Conservation (phyloP, 2,888 invertebrate genomes). For the Apamea monoglypha region DNA sequence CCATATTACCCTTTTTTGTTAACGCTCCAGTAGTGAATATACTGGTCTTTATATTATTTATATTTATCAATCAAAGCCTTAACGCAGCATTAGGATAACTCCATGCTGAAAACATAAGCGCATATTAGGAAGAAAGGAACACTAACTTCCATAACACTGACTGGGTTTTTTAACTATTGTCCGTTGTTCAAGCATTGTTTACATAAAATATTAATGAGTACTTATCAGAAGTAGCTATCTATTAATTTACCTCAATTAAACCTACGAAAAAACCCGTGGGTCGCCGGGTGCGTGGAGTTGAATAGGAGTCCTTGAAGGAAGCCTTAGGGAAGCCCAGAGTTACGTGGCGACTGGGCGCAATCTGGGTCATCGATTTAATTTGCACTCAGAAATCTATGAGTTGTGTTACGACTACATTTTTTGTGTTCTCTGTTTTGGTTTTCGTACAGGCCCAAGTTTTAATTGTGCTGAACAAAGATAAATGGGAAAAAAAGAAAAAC, state of each 20-base stretch:
- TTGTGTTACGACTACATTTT: conserved; percentile 40
- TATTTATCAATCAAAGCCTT: not conserved
- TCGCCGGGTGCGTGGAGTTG: conserved; percentile 24
- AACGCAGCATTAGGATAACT: not conserved
- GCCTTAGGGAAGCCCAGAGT: conserved; percentile 85
- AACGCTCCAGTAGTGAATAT: not conserved
- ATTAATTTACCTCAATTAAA: conserved; percentile 50
- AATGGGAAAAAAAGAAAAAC: not conserved
- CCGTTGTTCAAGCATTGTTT: conserved; percentile 8
- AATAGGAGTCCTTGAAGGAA: conserved; percentile 82
- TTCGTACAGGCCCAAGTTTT: not conserved
- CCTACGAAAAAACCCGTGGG: conserved; percentile 51
- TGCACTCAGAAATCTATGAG: conserved; percentile 73
- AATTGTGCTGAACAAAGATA: not conserved
- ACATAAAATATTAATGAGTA: conserved; percentile 4
- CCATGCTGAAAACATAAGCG: not conserved
- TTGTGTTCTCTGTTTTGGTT: not conserved
- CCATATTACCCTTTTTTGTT: not conserved
- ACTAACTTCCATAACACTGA: not conserved
- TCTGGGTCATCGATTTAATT: conserved; percentile 84
- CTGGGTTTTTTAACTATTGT: conserved; percentile 27
- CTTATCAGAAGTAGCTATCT: conserved; percentile 11
- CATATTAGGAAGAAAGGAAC: not conserved
- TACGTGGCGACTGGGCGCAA: conserved; percentile 74
- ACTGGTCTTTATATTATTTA: not conserved